Evolutionary conservation across 1,140 invertebrate genomes (phyloP).

Genomic region (Lepidurus packardi): DNA sequence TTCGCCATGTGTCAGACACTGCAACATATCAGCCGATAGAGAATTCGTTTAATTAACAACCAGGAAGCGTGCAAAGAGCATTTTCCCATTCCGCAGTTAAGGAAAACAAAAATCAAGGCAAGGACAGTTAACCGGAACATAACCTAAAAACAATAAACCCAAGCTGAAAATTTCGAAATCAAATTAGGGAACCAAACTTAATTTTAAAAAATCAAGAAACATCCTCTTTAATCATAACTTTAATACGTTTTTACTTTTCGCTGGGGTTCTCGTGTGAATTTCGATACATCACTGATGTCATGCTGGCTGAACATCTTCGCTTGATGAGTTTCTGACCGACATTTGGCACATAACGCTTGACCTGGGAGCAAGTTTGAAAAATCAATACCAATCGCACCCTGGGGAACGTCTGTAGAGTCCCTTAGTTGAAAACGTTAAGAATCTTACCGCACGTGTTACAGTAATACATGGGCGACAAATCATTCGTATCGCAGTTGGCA

Average conservation of each 20-base stretch:
- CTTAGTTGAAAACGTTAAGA: neutral
- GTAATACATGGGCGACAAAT: constrained; percentile 60
- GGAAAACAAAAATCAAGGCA: neutral
- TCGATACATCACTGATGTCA: constrained; percentile 64
- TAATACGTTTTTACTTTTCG: constrained; percentile 45
- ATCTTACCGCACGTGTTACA: constrained; percentile 60
- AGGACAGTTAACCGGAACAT: neutral
- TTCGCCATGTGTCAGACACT: constrained; percentile 61
- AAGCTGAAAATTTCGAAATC: neutral
- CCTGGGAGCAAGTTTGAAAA: constrained; percentile 47
- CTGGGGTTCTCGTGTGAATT: constrained; percentile 59
- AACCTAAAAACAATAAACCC: neutral
- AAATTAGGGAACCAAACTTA: neutral
- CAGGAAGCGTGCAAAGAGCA: neutral
- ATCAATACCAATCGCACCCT: constrained; percentile 4
- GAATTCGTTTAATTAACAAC: neutral
- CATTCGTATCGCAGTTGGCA: constrained; percentile 62
- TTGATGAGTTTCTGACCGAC: constrained; percentile 62
- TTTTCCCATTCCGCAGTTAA: neutral
- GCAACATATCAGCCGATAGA: constrained; percentile 39
- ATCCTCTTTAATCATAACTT: too few species aligned
- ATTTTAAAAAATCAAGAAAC: neutral
- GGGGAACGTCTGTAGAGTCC: too few species aligned
- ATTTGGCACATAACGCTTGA: constrained; percentile 61
- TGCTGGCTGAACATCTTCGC: constrained; percentile 68